These are phyloP conservation scores for Cremastobaeus sp. DNA, from an alignment of 2,888 invertebrate species.

Conservation along the genomic window DNA sequence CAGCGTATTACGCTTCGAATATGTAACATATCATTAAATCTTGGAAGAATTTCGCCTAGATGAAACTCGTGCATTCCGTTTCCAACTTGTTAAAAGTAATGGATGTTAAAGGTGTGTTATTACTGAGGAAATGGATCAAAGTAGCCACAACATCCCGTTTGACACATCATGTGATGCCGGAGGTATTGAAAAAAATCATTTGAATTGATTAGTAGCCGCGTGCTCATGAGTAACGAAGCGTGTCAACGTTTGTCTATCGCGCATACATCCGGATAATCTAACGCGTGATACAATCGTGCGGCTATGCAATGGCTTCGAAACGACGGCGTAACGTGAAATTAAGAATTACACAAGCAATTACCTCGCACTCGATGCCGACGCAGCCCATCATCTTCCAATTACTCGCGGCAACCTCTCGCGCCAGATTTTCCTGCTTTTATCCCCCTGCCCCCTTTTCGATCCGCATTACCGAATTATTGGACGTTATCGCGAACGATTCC, in stretches of 20 bases:
- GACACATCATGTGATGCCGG: constrained; percentile 19
- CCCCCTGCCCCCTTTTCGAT: constrained; percentile 5
- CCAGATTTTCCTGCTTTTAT: constrained; percentile 34
- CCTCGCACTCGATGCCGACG: constrained; percentile 71
- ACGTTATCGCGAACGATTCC: constrained; percentile 20
- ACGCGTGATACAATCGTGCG: constrained; percentile 63
- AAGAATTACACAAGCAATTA: constrained; percentile 77
- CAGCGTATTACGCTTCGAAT: no score
- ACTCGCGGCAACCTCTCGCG: constrained; percentile 58
- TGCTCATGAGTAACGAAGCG: constrained; percentile 66
- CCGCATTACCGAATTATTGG: constrained; percentile 24
- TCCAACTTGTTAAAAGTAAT: no score
- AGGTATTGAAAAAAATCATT: constrained; percentile 54
- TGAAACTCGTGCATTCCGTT: no score
- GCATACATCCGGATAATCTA: constrained; percentile 62
- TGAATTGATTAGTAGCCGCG: constrained; percentile 68
- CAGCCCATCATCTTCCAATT: constrained; percentile 76
- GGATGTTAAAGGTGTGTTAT: no score
- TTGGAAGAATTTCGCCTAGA: no score
- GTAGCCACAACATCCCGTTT: constrained; percentile 24
- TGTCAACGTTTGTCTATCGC: constrained; percentile 68
- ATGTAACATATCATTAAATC: no score
- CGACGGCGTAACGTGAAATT: constrained; percentile 76
- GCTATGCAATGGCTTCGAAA: constrained; percentile 66
- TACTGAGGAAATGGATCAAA: no score